phyloP scores from a whole-genome alignment of 2,797 vertebrate genomes.

The Sebastes vulpes region DNA sequence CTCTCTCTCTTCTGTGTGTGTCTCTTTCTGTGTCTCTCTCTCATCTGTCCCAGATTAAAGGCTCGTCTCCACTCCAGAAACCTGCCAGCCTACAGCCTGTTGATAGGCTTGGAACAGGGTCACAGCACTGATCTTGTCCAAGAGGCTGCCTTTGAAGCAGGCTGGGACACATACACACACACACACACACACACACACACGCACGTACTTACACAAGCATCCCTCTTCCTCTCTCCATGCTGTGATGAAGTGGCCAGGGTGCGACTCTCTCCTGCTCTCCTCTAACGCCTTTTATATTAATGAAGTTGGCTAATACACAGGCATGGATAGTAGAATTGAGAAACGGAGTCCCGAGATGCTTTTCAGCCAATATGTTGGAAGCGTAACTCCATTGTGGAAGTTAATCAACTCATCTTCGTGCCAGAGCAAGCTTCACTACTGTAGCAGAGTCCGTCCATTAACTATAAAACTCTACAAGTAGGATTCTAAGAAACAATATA shows the following conservation, averaged over 20 bases:
- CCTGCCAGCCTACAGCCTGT: constrained; percentile 79
- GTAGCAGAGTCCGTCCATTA: background rate
- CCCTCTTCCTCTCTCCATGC: constrained; percentile 22
- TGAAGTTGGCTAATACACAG: constrained; percentile 72
- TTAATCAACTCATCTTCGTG: constrained; percentile 63
- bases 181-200: constrained; percentile 8
- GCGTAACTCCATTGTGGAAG: constrained; percentile 53
- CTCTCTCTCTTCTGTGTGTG: background rate
- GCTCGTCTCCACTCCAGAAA: constrained; percentile 71
- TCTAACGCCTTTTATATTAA: constrained; percentile 71
- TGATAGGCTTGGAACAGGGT: constrained; percentile 79
- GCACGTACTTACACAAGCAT: constrained; percentile 21
- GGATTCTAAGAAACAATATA: background rate
- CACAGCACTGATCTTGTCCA: constrained; percentile 79
- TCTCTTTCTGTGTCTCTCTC: constrained; percentile 23
- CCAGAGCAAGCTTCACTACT: constrained; percentile 38
- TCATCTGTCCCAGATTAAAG: constrained; percentile 80
- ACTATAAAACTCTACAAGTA: background rate
- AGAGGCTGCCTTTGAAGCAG: constrained; percentile 83
- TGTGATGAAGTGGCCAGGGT: constrained; percentile 69
- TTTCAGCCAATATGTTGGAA: constrained; percentile 56
- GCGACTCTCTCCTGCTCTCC: constrained; percentile 35
- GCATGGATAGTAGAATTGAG: constrained; percentile 55
- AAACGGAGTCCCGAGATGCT: constrained; percentile 61
- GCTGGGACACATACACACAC: constrained; percentile 34